Base-by-base conservation (phyloP, 2,113 vertebrate species). In the Calidris pygmaea region DNA sequence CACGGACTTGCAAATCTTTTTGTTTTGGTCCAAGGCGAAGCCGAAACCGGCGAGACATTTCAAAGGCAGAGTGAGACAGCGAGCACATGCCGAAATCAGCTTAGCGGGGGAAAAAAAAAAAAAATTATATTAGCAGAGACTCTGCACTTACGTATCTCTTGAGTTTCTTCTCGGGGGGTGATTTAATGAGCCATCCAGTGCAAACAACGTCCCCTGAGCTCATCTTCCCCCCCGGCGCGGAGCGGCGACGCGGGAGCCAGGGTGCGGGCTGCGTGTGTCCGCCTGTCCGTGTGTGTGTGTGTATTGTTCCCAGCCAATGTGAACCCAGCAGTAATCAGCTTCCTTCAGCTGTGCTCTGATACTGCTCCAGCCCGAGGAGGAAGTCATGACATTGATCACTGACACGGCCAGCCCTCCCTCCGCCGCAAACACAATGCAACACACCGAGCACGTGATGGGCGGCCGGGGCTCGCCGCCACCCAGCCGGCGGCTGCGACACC, bases 171-270 rank as follows among this genome's bases (percentile, higher is more conserved):
- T 99, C 99, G 16, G 99, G 99, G 94, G 99, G 99, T 47, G 99
- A 99, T 98, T 99, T 99, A 97, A 99, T 98, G 91, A 99, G 99
- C 99, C 99, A 99, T 96, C 99, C 99, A 23, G 98, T 99, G 98
- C 99, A 99, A 92, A 99, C 99, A 71, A 99, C 98, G 98, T 99
- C 99, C 96, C 98, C 99, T 34, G 98, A 95, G 97, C 99, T 99
- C 99, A 99, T 99, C 94, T 98, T 98, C 98, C 97, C 98, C 82
- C 95, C 79, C 84, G 84, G 82, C 85, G 50, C 75, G 91, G 93
- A 90, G 92, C 62, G 83, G 98, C 97, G 97, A 94, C 84, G 97
- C 97, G 88, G 94, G 90, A 85, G 80, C 95, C 95, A 92, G 93
- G 68, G 98, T 97, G 97, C 97, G 93, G 93, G 93, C 77, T 94